Evolutionary conservation across 2,888 invertebrate species (phyloP).

Genomic region (Polymixis lichenea): DNA sequence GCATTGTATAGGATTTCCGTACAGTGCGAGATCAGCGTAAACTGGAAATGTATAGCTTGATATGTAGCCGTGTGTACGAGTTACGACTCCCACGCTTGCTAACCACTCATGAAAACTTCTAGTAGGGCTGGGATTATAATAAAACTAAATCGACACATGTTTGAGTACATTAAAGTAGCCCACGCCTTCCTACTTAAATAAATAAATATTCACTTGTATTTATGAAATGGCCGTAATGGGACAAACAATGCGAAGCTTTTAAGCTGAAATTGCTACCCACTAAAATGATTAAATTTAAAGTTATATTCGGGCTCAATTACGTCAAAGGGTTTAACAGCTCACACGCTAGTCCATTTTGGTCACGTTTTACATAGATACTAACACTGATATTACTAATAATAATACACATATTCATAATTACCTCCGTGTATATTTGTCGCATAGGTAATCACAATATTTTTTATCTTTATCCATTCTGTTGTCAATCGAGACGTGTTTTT

Average conservation of each 20-base stretch:
- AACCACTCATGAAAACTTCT: not conserved
- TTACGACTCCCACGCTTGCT: not conserved
- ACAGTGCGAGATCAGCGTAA: no score
- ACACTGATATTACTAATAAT: not conserved
- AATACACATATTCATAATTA: not conserved
- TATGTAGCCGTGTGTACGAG: no score
- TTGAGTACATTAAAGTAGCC: not conserved
- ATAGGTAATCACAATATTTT: no score
- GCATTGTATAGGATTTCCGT: no score
- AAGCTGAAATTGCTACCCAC: slow-evolving; percentile 1
- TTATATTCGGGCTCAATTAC: not conserved
- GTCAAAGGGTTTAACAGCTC: not conserved
- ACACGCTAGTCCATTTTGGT: not conserved
- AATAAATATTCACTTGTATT: not conserved
- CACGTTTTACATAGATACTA: slow-evolving; percentile 3
- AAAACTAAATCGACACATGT: not conserved
- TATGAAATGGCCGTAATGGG: not conserved
- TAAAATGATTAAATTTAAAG: slow-evolving; percentile 14
- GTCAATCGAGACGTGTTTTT: slow-evolving; percentile 3
- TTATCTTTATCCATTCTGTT: not conserved
- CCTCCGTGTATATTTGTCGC: not conserved
- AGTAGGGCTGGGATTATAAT: not conserved
- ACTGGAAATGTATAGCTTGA: no score
- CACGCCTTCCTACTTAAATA: not conserved
- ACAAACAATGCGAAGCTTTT: slow-evolving; percentile 19